phyloP scores from a whole-genome alignment of 2,113 vertebrate species.

The Malurus alboscapulatus region DNA sequence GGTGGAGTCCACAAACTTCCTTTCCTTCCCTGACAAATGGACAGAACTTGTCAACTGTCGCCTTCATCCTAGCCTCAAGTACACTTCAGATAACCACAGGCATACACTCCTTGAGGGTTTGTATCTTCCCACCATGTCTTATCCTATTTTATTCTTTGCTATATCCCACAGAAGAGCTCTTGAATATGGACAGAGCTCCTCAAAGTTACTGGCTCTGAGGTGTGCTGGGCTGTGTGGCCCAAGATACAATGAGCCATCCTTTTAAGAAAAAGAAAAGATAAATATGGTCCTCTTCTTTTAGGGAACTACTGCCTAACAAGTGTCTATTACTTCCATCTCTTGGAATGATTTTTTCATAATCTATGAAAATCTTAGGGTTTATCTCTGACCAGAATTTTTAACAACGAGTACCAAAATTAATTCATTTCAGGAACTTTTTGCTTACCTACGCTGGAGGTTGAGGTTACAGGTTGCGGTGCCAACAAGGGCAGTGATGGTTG shows the following conservation, averaged over 20 bases:
- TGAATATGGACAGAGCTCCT: not conserved
- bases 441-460: not conserved
- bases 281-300: not conserved
- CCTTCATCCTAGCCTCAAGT: not conserved
- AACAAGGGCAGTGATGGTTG: not conserved
- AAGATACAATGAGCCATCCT: not conserved
- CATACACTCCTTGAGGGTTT: not conserved
- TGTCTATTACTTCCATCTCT: not conserved
- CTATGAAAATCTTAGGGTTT: not conserved
- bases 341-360: not conserved
- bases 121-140: not conserved
- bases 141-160: not conserved
- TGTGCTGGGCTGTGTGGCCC: not conserved
- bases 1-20: not conserved
- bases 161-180: not conserved
- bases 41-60: not conserved
- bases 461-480: not conserved
- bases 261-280: not conserved
- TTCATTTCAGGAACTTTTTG: not conserved
- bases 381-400: not conserved
- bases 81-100: not conserved
- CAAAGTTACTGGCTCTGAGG: not conserved
- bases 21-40: not conserved
- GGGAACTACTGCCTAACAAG: not conserved
- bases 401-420: not conserved